Base-by-base conservation (phyloP, 2,888 invertebrate genomes). In the Cactoblastis cactorum region DNA sequence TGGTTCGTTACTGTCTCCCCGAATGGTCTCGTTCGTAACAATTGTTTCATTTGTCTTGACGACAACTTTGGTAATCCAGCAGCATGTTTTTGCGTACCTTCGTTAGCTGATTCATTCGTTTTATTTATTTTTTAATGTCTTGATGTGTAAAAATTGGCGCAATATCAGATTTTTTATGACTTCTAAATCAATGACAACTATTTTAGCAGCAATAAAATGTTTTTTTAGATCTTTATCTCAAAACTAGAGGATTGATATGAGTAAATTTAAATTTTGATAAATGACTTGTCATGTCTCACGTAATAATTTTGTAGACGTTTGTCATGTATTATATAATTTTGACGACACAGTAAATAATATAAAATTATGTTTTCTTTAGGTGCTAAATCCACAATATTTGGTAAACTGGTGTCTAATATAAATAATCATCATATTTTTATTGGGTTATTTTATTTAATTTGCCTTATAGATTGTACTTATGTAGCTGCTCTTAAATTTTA, bases 151-250 rank as follows among this genome's bases (percentile, higher is more conserved):
- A 69, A 74, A 71, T 77, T 76, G 77, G 74, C 75, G 69, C 64
- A 60, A 65, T 63, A 60, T 75, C 77, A 75, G 71, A 65, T 45
- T 67, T 72, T 74, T 78, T 72, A 70, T 64, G 61, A 67, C 64
- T 67, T 65, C 63, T 71, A 69, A 69, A 70, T 73, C 69, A 62
- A 67, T 65, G 61, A 54, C 48, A 59, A 55, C 55, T 71, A 69
- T 73, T 69, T 69, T 60, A 57, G 58, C 53, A 53, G 54, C 61
- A 59, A 61, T 56, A 59, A 53, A 57, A 46, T 50, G n/a, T 45
- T 60, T 54, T 55, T 55, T 57, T 49, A 52, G 43, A 50, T 45
- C 50, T 56, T 15, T 58, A 57, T 60, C 60, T 37, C 15, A 15
- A 38, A 37, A 22, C 15, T 14, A 28, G 28, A 9, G 24, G 24